Base-by-base conservation (phyloP, 2,797 vertebrate genomes). In the Hyperoplus immaculatus region DNA sequence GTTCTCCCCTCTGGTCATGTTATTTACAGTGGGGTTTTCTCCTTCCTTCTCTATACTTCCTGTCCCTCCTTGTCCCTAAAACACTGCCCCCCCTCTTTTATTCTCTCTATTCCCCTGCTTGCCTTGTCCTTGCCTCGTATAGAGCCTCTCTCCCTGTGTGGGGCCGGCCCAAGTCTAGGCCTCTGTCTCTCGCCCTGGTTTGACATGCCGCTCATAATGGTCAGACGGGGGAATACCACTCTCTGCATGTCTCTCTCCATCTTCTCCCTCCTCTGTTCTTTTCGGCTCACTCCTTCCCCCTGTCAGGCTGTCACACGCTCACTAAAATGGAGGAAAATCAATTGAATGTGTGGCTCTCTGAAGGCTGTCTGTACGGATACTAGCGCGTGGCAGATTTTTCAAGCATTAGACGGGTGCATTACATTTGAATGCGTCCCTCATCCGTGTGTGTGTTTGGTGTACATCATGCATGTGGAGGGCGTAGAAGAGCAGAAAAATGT, bases 141-240 rank as follows among this genome's bases (percentile, higher is more conserved):
- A 72, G 75, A 79, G 51, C 61, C 85, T 88, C 89, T 61, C 86
- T 88, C 89, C 89, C 92, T 86, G 81, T 88, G 91, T 90, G 90
- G 29, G 93, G 89, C 92, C 92, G 84, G 87, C 92, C 93, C 87
- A 63, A 94, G 95, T 91, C 80, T 77, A 84, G 88, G 85, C 91
- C 93, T 90, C 90, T 93, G 88, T 87, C 94, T 93, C 93, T 71
- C 86, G 73, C 82, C 86, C 88, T 88, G 89, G 91, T 93, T 92
- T 96, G 95, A 96, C 95, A 94, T 95, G 96, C 95, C 89, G 94
- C 95, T 95, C 91, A 94, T 92, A 94, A 97, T 96, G 95, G 94
- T 93, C 94, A 95, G 92, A 92, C 89, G 92, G 93, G 93, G 69
- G 91, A 96, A 91, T 88, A 91, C 89, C 82, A 83, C 83, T 75